Base-by-base conservation (phyloP, 23 tunicate genomes). In the Oikopleura dioica region DNA sequence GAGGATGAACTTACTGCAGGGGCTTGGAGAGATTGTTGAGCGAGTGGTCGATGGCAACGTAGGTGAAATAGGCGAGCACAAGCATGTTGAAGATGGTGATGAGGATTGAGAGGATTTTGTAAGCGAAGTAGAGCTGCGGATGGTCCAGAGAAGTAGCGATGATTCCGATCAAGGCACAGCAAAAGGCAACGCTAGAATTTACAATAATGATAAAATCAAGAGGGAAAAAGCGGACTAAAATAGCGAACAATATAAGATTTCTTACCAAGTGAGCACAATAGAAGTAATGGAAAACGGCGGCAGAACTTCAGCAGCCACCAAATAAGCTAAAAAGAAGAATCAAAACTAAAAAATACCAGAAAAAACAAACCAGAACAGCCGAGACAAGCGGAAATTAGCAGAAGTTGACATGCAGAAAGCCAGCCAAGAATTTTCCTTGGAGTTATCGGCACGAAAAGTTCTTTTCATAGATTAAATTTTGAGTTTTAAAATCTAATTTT, bases 381-480 rank as follows among this genome's bases (percentile, higher is more conserved):
- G 26, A 63, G 26, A 63, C 72, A 63, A 12, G 33, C 72, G 2
- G 72, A 63, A 63, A 63, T 63, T 16, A 63, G 16, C 16, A 63
- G 16, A 21, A 63, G 32, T 28, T 63, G 72, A 2, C 16, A 2
- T 12, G 26, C 72, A 12, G 72, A 63, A 2, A 63, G 29, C 72
- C 72, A 63, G 72, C 72, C 72, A 28, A 63, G 29, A 21, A 31
- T 63, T 63, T 63, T 63, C 33, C 72, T 24, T 28, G 72, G 72
- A 24, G 72, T 21, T 12, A 63, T 12, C 5, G 72, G 72, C 33
- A 63, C 72, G 26, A 63, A 63, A 63, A 23, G 26, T 28, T 63
- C 72, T 28, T 63, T 63, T n/a, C n/a, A n/a, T n/a, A n/a, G n/a
- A n/a, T n/a, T n/a, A n/a, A n/a, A n/a, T n/a, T n/a, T n/a, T n/a